Evolutionary conservation across 2,888 invertebrate genomes (phyloP).

Genomic region (Phengaris arion): DNA sequence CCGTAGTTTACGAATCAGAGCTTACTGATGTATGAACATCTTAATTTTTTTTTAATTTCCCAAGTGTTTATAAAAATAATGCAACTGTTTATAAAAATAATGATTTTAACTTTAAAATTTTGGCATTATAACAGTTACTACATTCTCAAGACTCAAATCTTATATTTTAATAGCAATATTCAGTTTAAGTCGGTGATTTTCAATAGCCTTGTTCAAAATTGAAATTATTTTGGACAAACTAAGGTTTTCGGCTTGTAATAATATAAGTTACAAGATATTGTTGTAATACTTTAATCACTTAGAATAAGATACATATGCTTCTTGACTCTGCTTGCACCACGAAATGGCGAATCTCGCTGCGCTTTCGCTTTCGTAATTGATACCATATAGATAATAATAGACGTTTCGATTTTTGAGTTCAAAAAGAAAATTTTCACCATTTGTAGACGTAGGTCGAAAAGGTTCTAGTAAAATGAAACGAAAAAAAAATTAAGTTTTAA

Average conservation of each 20-base stretch:
- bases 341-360: neutral
- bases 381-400: neutral
- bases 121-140: neutral
- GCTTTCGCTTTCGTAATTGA: neutral
- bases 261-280: slow-evolving; percentile 5
- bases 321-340: neutral
- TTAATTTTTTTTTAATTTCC: no score
- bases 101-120: neutral
- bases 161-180: neutral
- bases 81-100: no score
- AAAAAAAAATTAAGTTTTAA: no score
- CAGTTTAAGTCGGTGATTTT: slow-evolving; percentile 6
- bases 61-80: no score
- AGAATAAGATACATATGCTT: slow-evolving; percentile 14
- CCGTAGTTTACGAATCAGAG: neutral
- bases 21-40: neutral
- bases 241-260: slow-evolving; percentile 12
- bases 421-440: no score
- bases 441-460: no score
- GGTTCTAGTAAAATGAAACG: no score
- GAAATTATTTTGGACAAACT: neutral
- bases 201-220: neutral
- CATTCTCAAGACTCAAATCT: neutral
- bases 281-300: slow-evolving; percentile 7
- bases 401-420: no score